These are phyloP conservation scores for Cephus nigrinus DNA, from an alignment of 2,888 invertebrate genomes.

Conservation along the genomic window DNA sequence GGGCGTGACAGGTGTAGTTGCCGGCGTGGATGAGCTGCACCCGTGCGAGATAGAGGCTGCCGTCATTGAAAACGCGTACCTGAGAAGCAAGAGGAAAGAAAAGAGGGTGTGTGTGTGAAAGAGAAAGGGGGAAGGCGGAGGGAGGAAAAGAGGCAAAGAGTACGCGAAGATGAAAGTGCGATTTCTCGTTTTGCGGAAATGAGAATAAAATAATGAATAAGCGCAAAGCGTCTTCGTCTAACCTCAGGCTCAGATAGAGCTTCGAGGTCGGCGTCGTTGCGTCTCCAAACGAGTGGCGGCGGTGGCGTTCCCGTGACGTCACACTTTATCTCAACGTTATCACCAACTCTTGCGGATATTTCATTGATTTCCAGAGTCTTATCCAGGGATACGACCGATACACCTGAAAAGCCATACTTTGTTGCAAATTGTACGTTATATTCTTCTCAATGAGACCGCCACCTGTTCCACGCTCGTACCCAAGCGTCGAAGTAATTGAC, in stretches of 20 bases:
- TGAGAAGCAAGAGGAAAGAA: conserved; percentile 29
- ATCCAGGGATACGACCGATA: conserved; percentile 78
- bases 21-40: conserved; percentile 81
- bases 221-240: conserved; percentile 7
- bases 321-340: conserved; percentile 83
- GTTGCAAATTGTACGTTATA: not conserved
- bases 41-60: conserved; percentile 78
- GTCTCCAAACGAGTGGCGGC: conserved; percentile 78
- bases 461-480: too few relatives aligned
- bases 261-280: conserved; percentile 75
- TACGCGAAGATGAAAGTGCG: conserved; percentile 4
- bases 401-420: conserved; percentile 66
- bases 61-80: conserved; percentile 78
- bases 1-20: conserved; percentile 82
- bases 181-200: not conserved
- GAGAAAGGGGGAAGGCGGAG: too few relatives aligned
- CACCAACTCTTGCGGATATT: conserved; percentile 77
- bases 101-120: too few relatives aligned
- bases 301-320: conserved; percentile 79
- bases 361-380: conserved; percentile 78
- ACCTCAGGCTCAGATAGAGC: conserved; percentile 72
- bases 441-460: not conserved
- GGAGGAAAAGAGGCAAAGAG: not conserved
- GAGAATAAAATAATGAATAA: not conserved
- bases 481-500: too few relatives aligned